Conservation (phyloP, 1,140 invertebrate genomes). For the Wiebesia pumilae region DNA sequence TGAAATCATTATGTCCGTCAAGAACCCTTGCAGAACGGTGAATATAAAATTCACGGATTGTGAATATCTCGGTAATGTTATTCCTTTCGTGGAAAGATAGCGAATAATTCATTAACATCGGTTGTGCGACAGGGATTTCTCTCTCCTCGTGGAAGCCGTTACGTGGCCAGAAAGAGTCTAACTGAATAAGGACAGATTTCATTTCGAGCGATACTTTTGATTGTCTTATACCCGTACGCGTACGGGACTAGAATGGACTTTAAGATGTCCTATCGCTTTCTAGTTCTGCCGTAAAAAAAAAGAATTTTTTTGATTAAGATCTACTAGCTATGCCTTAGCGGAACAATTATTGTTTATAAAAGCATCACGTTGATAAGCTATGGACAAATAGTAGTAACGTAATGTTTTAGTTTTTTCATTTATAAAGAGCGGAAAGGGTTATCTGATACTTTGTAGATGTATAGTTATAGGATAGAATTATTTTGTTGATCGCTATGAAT, state of each 20-base stretch:
- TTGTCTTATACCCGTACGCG: not conserved
- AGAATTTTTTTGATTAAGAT: not conserved
- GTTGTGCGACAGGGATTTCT: not conserved
- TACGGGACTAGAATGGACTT: not conserved
- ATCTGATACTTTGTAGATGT: not conserved
- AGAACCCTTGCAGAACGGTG: not conserved
- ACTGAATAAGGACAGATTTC: not conserved
- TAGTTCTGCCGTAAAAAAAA: not conserved
- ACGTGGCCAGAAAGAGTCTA: not conserved
- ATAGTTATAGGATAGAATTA: not conserved
- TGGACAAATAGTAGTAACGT: too few relatives aligned
- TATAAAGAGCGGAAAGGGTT: not conserved
- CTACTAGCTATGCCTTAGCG: not conserved
- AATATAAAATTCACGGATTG: conserved; percentile 3
- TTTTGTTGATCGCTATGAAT: not conserved
- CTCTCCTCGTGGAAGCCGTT: not conserved
- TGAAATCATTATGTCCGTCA: not conserved
- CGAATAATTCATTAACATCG: conserved; percentile 18
- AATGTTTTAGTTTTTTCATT: not conserved
- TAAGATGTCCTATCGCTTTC: not conserved
- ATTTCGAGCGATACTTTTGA: not conserved
- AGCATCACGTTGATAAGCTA: too few relatives aligned
- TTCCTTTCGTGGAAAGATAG: not conserved
- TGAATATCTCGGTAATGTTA: not conserved
- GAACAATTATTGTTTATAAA: not conserved